These are phyloP conservation scores for Planiliza haematocheilus DNA, from an alignment of 2,113 vertebrate species.

Conservation along the genomic window DNA sequence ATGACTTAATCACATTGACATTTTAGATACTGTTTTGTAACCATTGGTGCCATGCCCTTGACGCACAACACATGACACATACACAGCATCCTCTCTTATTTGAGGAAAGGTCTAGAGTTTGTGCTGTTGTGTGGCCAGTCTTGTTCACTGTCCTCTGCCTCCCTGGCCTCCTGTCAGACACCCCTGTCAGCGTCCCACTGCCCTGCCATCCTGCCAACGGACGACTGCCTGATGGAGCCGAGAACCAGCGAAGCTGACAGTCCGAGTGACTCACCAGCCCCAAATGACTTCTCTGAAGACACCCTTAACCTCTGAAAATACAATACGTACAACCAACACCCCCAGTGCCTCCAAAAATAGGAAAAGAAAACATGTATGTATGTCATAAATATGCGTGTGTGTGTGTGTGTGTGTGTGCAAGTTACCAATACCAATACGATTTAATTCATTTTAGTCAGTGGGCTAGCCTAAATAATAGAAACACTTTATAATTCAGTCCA, in stretches of 20 bases:
- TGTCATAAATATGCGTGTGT: background rate
- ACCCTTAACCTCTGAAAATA: slow-evolving; percentile 46
- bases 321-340: slow-evolving; percentile 30
- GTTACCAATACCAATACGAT: too few relatives aligned
- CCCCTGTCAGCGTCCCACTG: slow-evolving; percentile 57
- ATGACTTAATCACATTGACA: background rate
- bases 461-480: too few relatives aligned
- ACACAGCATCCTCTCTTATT: background rate
- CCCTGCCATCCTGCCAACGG: slow-evolving; percentile 53
- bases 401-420: background rate
- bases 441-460: too few relatives aligned
- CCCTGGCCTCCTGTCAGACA: slow-evolving; percentile 51
- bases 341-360: background rate
- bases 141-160: slow-evolving; percentile 22
- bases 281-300: slow-evolving; percentile 46
- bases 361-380: background rate
- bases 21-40: background rate
- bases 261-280: slow-evolving; percentile 67
- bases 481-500: too few relatives aligned
- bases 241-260: slow-evolving; percentile 64
- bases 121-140: slow-evolving; percentile 15
- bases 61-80: background rate
- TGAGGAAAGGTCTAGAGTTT: slow-evolving; percentile 22
- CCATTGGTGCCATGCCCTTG: background rate
- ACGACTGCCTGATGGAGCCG: slow-evolving; percentile 51